Percentiles rank a stretch among this genome's conserved stretches.
Evolutionary conservation across 2,113 vertebrate genomes (phyloP).

Genomic region (Cheilinus undulatus): DNA sequence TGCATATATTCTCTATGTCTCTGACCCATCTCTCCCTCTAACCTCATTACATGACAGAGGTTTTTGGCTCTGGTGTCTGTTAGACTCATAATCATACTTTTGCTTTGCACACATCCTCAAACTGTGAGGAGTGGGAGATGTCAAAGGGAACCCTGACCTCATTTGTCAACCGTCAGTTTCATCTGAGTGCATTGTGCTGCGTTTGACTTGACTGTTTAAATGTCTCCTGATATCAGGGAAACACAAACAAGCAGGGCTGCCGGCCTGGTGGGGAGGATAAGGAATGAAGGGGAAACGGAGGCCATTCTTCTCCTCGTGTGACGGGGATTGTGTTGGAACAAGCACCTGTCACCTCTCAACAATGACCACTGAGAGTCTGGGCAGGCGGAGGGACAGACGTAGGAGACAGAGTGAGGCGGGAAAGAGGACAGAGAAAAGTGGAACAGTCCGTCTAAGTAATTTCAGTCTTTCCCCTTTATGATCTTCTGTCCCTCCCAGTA

Average conservation of each 20-base stretch:
- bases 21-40: conserved; percentile 28
- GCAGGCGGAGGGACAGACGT: conserved; percentile 32
- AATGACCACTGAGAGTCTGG: conserved; percentile 68
- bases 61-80: conserved; percentile 31
- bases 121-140: conserved; percentile 48
- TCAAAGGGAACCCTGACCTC: conserved; percentile 61
- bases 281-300: conserved; percentile 67
- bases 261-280: conserved; percentile 73
- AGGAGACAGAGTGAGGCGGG: conserved; percentile 34
- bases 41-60: conserved; percentile 43
- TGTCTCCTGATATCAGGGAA: conserved; percentile 70
- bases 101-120: conserved; percentile 38
- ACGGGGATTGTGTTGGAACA: conserved; percentile 78
- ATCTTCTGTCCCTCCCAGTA: conserved; percentile 20
- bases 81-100: conserved; percentile 46
- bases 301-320: conserved; percentile 74
- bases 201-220: conserved; percentile 73
- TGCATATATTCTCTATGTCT: background rate
- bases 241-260: conserved; percentile 74
- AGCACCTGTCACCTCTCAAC: conserved; percentile 75
- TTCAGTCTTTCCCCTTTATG: conserved; percentile 4
- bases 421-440: conserved; percentile 39
- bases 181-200: conserved; percentile 61
- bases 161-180: conserved; percentile 62
- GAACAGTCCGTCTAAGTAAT: conserved; percentile 32